Percentiles rank a stretch among this genome's conserved stretches.
Conservation (phyloP, 1,140 invertebrate genomes). For the Drosophila busckii region DNA sequence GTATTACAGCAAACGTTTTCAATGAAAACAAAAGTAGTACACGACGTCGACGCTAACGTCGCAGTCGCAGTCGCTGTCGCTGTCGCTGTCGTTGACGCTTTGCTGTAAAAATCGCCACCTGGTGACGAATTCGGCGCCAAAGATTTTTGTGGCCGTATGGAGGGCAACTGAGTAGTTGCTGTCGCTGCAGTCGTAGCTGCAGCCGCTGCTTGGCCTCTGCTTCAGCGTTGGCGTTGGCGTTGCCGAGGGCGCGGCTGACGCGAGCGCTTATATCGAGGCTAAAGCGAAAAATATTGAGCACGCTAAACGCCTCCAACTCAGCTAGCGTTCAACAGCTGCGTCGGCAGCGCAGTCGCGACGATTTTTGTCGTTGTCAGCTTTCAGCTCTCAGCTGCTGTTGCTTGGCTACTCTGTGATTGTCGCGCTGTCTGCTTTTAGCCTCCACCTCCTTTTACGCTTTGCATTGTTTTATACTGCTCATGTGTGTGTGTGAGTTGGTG, state of each 20-base stretch:
- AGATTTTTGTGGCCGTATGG: conserved; percentile 56
- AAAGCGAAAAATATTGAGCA: conserved; percentile 32
- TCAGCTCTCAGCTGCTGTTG: conserved; percentile 12
- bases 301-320: conserved; percentile 26
- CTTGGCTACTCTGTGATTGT: conserved; percentile 37
- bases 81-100: conserved; percentile 11
- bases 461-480: conserved; percentile 66
- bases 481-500: conserved; percentile 42
- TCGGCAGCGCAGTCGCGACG: conserved; percentile 39
- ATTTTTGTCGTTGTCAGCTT: conserved; percentile 48
- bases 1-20: conserved; percentile 76
- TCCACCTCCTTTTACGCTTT: conserved; percentile 69
- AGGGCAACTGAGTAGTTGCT: conserved; percentile 60
- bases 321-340: conserved; percentile 1
- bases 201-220: neutral
- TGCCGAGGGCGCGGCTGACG: conserved; percentile 59
- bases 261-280: conserved; percentile 65
- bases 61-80: conserved; percentile 13
- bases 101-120: conserved; percentile 65
- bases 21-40: conserved; percentile 76
- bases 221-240: conserved; percentile 33
- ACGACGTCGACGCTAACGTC: conserved; percentile 44
- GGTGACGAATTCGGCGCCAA: conserved; percentile 68
- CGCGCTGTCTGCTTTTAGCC: conserved; percentile 67
- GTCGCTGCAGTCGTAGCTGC: neutral